Percentiles rank a stretch among this genome's conserved stretches.
Conservation (phyloP, 2,888 invertebrate genomes). For the Empis livida region DNA sequence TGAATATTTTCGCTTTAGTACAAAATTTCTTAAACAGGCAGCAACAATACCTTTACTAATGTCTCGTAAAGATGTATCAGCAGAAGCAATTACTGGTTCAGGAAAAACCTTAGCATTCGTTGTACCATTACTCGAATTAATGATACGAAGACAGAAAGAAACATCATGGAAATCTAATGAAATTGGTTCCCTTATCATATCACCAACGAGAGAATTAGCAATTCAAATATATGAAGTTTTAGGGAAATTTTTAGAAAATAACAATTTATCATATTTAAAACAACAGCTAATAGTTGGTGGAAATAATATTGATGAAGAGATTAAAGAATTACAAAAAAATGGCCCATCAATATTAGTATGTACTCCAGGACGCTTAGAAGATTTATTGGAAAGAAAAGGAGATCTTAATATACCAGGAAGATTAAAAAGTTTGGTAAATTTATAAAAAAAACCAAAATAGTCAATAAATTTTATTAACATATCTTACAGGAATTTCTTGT, state of each 20-base stretch:
- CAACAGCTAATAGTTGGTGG: conserved; percentile 70
- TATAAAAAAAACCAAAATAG: background rate
- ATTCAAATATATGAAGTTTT: conserved; percentile 68
- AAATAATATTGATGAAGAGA: conserved; percentile 61
- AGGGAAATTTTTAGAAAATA: conserved; percentile 39
- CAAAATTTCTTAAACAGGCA: conserved; percentile 40
- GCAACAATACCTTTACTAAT: conserved; percentile 81
- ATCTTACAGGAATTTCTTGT: conserved; percentile 69
- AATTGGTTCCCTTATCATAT: conserved; percentile 80
- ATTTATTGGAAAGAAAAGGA: conserved; percentile 60
- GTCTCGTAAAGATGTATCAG: conserved; percentile 90
- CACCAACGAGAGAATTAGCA: conserved; percentile 93
- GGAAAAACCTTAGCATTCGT: conserved; percentile 96
- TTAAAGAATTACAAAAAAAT: conserved; percentile 46
- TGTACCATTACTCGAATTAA: conserved; percentile 79
- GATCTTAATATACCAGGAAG: conserved; percentile 55
- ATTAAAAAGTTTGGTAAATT: conserved; percentile 62
- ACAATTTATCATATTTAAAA: conserved; percentile 38
- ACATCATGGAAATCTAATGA: conserved; percentile 55
- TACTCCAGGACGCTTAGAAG: conserved; percentile 89
- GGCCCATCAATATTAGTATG: conserved; percentile 83
- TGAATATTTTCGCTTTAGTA: too few relatives aligned
- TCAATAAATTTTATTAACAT: background rate
- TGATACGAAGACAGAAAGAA: conserved; percentile 48
- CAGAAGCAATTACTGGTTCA: conserved; percentile 96